Percentiles rank a stretch among this genome's conserved stretches.
These are phyloP conservation scores for Thalpophila matura DNA, from an alignment of 2,888 invertebrate genomes.

Conservation along the genomic window DNA sequence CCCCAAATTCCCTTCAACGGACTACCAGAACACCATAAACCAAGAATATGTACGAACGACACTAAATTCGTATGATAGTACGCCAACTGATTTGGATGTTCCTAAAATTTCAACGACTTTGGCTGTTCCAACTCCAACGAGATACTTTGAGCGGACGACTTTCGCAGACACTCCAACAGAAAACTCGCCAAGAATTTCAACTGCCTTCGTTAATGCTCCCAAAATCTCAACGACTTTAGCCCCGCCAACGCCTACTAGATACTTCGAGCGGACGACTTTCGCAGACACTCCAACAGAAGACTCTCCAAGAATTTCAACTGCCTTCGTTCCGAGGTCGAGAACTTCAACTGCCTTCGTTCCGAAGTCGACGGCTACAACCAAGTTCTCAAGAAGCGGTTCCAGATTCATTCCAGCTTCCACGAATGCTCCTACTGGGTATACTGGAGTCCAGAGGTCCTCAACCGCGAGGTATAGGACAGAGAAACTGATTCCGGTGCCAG, in stretches of 20 bases:
- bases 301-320: conserved; percentile 30
- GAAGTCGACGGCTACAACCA: conserved; percentile 49
- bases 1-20: conserved; percentile 50
- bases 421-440: conserved; percentile 42
- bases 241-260: conserved; percentile 31
- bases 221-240: conserved; percentile 47
- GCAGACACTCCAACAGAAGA: conserved; percentile 31
- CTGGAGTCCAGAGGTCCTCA: conserved; percentile 46
- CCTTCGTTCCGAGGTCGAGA: conserved; percentile 42
- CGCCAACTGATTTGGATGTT: conserved; percentile 42
- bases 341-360: conserved; percentile 30
- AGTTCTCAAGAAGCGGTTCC: conserved; percentile 37
- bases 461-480: conserved; percentile 56
- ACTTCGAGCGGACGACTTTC: conserved; percentile 31
- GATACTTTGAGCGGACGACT: conserved; percentile 47
- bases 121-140: conserved; percentile 39
- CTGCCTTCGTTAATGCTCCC: conserved; percentile 39
- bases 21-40: conserved; percentile 49
- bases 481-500: conserved; percentile 73
- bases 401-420: conserved; percentile 27
- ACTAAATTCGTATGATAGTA: conserved; percentile 37
- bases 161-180: conserved; percentile 43
- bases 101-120: conserved; percentile 54
- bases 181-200: conserved; percentile 43
- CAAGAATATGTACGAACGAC: conserved; percentile 49